Percentiles rank a stretch among this genome's conserved stretches.
Conservation (phyloP, 2,888 invertebrate species). For the Lepeophtheirus nordmannii region DNA sequence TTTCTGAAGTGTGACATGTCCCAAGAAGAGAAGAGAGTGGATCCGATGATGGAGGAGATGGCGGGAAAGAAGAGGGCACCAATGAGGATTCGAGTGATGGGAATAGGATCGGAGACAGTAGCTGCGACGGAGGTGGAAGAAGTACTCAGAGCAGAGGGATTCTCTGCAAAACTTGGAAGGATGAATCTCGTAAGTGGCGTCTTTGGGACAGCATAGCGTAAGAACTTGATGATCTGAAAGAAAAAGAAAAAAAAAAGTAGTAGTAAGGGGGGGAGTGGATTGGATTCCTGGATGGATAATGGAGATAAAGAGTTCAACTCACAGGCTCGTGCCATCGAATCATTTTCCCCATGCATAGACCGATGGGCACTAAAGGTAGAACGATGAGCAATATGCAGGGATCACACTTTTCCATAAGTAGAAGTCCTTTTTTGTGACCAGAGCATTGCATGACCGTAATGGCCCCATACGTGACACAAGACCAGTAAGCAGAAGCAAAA, state of each 20-base stretch:
- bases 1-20: constrained; percentile 56
- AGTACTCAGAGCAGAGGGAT: constrained; percentile 26
- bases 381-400: constrained; percentile 77
- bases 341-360: constrained; percentile 81
- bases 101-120: constrained; percentile 47
- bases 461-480: constrained; percentile 90
- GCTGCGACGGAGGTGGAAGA: constrained; percentile 39
- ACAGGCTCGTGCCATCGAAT: constrained; percentile 78
- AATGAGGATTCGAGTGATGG: constrained; percentile 77
- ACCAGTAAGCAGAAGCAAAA: constrained; percentile 89
- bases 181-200: neutral
- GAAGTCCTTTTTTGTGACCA: constrained; percentile 81
- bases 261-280: no score
- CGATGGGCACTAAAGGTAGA: constrained; percentile 82
- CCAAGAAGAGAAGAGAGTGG: constrained; percentile 32
- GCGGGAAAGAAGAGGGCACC: constrained; percentile 86
- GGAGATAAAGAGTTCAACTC: constrained; percentile 7
- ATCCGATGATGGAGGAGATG: constrained; percentile 79
- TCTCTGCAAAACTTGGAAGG: constrained; percentile 16
- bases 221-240: constrained; percentile 15
- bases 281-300: neutral
- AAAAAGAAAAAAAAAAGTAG: neutral
- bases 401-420: constrained; percentile 87
- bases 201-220: constrained; percentile 11
- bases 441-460: constrained; percentile 89